A percentile compares a stretch with the other conserved stretches of the same genome.
Conservation (phyloP, 2,797 vertebrate species). For the Acomys russatus region DNA sequence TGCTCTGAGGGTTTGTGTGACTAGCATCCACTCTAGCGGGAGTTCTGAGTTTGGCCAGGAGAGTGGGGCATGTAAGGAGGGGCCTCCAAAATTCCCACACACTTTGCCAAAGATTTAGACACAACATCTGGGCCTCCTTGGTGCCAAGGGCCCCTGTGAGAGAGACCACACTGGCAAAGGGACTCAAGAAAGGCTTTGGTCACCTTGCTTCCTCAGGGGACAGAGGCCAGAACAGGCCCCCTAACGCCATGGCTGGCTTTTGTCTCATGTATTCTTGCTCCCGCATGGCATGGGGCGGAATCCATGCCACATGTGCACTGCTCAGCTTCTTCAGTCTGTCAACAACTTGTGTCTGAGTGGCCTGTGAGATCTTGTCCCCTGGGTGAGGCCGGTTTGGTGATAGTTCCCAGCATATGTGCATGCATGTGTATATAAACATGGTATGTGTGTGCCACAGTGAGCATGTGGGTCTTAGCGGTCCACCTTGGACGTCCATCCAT, state of each 20-base stretch:
- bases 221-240: neutral
- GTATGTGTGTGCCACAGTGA: neutral
- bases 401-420: neutral
- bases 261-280: neutral
- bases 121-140: neutral
- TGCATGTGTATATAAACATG: neutral
- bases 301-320: neutral
- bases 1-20: neutral
- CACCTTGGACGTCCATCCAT: neutral
- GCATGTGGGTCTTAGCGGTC: neutral
- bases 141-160: neutral
- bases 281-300: neutral
- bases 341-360: neutral
- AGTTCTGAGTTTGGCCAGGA: neutral
- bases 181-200: neutral
- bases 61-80: rapidly evolving
- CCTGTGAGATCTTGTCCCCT: neutral
- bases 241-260: neutral
- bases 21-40: neutral
- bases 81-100: neutral
- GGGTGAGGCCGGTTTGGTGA: neutral
- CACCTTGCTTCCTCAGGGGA: neutral
- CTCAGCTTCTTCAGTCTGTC: neutral
- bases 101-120: neutral
- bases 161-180: neutral